A percentile compares a stretch with the other conserved stretches of the same genome.
Evolutionary conservation across 2,888 invertebrate species (phyloP).

Genomic region (Priocnemis perturbator): DNA sequence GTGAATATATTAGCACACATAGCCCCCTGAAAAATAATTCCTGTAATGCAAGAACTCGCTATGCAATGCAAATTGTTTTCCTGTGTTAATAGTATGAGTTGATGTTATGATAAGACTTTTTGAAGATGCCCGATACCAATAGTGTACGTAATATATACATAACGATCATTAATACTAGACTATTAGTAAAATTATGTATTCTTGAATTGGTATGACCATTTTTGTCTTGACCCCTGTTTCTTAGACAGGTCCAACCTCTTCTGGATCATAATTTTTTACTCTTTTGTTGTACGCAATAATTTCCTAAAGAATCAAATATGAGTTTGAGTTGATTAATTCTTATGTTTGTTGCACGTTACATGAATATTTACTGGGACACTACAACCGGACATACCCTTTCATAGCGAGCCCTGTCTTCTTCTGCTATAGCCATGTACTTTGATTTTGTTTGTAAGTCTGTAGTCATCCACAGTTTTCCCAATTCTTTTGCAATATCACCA

Average conservation of each 20-base stretch:
- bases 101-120: constrained; percentile 24
- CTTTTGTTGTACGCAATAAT: constrained; percentile 57
- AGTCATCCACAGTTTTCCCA: constrained; percentile 95
- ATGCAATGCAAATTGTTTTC: constrained; percentile 24
- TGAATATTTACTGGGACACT: too few relatives aligned
- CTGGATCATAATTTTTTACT: constrained; percentile 57
- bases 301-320: constrained; percentile 38
- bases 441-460: constrained; percentile 88
- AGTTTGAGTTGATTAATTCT: neutral
- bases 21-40: constrained; percentile 45
- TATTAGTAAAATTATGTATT: constrained; percentile 52
- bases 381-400: constrained; percentile 85
- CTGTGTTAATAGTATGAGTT: constrained; percentile 16
- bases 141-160: constrained; percentile 60
- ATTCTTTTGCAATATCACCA: constrained; percentile 97
- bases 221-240: constrained; percentile 25
- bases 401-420: constrained; percentile 96
- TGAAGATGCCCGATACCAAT: constrained; percentile 34
- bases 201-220: constrained; percentile 41
- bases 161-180: constrained; percentile 52
- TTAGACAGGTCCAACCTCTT: constrained; percentile 58
- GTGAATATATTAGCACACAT: constrained; percentile 56
- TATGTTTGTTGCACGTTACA: neutral
- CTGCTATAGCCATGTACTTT: constrained; percentile 94
- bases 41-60: neutral